Conservation (phyloP, 1,140 invertebrate species). For the Bombus ignitus region DNA sequence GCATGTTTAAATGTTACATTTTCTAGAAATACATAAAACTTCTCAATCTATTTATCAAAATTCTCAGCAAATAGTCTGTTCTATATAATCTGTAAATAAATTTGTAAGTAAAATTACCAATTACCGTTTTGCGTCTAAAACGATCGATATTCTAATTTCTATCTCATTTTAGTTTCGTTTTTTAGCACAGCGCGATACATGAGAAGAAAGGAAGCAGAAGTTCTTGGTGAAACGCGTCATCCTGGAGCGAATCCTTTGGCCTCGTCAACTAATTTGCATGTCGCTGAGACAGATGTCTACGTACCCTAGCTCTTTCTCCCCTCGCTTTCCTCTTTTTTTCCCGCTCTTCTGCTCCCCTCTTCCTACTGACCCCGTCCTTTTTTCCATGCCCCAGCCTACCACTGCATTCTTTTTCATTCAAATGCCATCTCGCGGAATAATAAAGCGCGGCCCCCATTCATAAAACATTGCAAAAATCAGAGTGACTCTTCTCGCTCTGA, state of each 20-base stretch:
- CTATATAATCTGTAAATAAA: background rate
- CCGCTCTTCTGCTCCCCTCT: background rate
- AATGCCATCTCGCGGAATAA: conserved; percentile 62
- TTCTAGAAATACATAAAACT: too few relatives aligned
- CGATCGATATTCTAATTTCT: background rate
- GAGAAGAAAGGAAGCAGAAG: conserved; percentile 11
- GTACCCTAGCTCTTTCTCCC: conserved; percentile 29
- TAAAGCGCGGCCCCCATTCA: conserved; percentile 33
- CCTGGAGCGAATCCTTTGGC: conserved; percentile 31
- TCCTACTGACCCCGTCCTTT: background rate
- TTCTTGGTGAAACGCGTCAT: conserved; percentile 3
- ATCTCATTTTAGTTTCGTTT: background rate
- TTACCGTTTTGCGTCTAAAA: background rate
- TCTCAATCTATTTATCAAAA: background rate
- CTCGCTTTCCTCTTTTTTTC: background rate
- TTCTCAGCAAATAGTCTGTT: background rate
- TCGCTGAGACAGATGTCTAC: conserved; percentile 63
- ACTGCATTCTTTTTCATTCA: conserved; percentile 62
- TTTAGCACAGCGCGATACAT: background rate
- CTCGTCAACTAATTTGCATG: conserved; percentile 64
- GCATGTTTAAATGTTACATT: too few relatives aligned
- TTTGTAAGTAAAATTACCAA: background rate
- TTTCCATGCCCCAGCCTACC: conserved; percentile 5
- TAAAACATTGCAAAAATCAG: conserved; percentile 24
- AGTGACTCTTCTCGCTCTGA: background rate